A percentile compares a stretch with the other conserved stretches of the same genome.
Evolutionary conservation across 2,797 vertebrate species (phyloP).

Genomic region (Anas georgica): DNA sequence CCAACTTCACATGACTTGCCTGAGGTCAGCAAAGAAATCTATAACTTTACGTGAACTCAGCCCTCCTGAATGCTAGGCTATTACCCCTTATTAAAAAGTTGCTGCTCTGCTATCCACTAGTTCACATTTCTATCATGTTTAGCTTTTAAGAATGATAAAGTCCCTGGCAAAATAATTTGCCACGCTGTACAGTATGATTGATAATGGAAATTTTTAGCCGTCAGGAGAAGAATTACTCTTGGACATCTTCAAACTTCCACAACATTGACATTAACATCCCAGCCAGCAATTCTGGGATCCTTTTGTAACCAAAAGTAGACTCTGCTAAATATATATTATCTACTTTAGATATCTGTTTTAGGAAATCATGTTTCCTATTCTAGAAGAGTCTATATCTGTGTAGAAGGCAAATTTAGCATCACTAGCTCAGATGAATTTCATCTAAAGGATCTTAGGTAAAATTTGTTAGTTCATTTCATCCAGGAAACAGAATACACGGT

Average conservation of each 20-base stretch:
- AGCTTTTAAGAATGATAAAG: background rate
- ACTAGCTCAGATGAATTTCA: background rate
- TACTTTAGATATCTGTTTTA: background rate
- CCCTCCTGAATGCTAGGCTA: background rate
- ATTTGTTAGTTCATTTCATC: background rate
- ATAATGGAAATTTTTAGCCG: background rate
- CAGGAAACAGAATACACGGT: background rate
- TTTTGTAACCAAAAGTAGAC: background rate
- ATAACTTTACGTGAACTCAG: background rate
- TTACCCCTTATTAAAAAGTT: background rate
- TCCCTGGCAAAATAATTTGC: background rate
- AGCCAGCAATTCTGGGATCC: background rate
- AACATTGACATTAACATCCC: background rate
- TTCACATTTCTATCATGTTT: background rate
- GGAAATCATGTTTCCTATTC: background rate
- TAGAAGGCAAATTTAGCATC: background rate
- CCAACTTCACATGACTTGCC: background rate
- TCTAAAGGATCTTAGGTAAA: background rate
- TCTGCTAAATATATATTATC: background rate
- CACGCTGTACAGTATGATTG: background rate
- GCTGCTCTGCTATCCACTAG: background rate
- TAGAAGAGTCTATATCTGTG: background rate
- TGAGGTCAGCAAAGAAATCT: background rate
- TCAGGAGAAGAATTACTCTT: background rate
- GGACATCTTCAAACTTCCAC: background rate